Evolutionary conservation across 2,888 invertebrate genomes (phyloP), one percentile per base, ranked within the genome.

Genomic region (Synergus japonicus): DNA sequence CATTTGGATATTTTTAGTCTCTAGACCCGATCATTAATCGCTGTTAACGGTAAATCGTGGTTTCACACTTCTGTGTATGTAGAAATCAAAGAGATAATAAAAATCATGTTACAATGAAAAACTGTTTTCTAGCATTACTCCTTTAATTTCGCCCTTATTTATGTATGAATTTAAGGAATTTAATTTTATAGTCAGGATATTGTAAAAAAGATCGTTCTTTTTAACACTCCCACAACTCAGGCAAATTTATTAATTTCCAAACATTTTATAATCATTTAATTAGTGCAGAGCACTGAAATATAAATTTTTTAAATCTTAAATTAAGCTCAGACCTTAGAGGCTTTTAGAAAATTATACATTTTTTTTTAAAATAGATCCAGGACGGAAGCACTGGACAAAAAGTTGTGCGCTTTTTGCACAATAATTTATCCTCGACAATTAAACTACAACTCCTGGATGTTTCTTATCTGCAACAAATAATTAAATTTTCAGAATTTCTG

Each of bases 371-470:
- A 60, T 60, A 60, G 60, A 46, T 46, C 12, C 12, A 4, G 22
- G 60, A 12, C 10, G 60, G n/a, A n/a, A 54, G 8, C n/a, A 54
- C 7, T 12, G 44, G 49, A n/a, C 15, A 54, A 54, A 54, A 54
- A 12, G 3, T 12, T 60, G 18, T 60, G 22, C 4, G 22, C 1
- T 60, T 60, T 22, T 22, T 60, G 58, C 18, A 60, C 10, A 60
- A 60, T 18, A 12, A 12, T 12, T 46, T 37, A 37, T 37, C 4
- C 12, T 60, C 60, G 22, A 1, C 4, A 22, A 22, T 86, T 87
- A 91, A 84, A 91, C 91, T 86, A 90, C 86, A 83, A 91, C 88
- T 80, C 90, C 91, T 64, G 89, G 87, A 84, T 90, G 88, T 78
- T 86, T 87, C 82, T 90, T 90, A 87, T 87, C 91, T 91, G 89